phyloP scores from a whole-genome alignment of 2,113 vertebrate genomes.

The Hyaena hyaena region DNA sequence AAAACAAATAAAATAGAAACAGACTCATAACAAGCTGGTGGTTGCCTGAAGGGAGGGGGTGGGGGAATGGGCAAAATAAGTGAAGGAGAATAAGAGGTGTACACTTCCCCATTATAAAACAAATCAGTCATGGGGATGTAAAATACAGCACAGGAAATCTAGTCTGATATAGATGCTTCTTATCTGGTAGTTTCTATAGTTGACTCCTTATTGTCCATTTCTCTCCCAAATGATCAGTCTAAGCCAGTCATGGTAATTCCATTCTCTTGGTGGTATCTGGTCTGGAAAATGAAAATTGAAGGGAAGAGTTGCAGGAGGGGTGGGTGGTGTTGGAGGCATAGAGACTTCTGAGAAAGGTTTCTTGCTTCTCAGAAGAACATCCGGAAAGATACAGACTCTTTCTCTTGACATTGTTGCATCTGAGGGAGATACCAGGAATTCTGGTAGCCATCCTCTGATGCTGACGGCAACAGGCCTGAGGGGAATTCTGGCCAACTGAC shows the following conservation, averaged over 20 bases:
- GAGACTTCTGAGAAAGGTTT: not conserved
- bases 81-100: too few species aligned
- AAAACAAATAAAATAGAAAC: too few species aligned
- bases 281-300: not conserved
- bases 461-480: not conserved
- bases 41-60: too few species aligned
- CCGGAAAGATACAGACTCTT: not conserved
- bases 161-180: not conserved
- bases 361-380: not conserved
- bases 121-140: too few species aligned
- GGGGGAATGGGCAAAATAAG: too few species aligned
- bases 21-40: too few species aligned
- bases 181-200: not conserved
- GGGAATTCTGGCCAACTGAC: not conserved
- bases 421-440: not conserved
- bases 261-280: not conserved
- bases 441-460: not conserved
- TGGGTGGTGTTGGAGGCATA: not conserved
- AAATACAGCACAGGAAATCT: too few species aligned
- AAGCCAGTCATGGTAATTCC: not conserved
- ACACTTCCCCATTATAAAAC: too few species aligned
- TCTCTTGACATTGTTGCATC: not conserved
- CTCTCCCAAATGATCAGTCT: not conserved
- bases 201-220: not conserved
- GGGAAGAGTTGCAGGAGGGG: not conserved